Conservation (phyloP, 2,797 vertebrate genomes). For the Phalanger gymnotis region DNA sequence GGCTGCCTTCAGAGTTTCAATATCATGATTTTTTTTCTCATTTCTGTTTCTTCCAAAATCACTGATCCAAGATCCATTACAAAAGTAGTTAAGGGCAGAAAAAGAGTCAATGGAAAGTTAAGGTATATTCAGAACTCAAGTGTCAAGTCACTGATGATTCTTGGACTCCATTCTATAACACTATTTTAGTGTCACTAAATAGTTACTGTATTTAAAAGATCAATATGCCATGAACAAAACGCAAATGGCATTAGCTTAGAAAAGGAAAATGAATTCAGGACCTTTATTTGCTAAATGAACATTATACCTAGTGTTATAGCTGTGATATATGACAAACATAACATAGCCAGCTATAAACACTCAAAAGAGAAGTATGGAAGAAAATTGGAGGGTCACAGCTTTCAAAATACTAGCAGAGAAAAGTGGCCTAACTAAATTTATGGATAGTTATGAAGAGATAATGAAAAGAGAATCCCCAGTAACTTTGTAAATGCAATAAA, state of each 20-base stretch:
- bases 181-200: background rate
- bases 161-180: background rate
- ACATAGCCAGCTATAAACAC: background rate
- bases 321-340: background rate
- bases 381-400: background rate
- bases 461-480: background rate
- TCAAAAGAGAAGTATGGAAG: background rate
- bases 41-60: background rate
- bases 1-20: conserved; percentile 15
- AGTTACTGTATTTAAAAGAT: background rate
- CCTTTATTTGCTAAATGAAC: background rate
- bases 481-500: background rate
- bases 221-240: background rate
- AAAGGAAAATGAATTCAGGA: background rate
- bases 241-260: background rate
- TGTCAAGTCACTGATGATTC: background rate
- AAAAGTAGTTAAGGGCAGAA: conserved; percentile 2
- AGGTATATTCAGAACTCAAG: background rate
- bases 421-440: background rate
- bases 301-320: background rate
- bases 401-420: background rate
- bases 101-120: background rate
- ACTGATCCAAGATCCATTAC: background rate
- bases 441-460: background rate
- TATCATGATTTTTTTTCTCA: background rate